A percentile compares a stretch with the other conserved stretches of the same genome.
Evolutionary conservation across 2,888 invertebrate genomes (phyloP).

Genomic region (Scaptomyza reducta): DNA sequence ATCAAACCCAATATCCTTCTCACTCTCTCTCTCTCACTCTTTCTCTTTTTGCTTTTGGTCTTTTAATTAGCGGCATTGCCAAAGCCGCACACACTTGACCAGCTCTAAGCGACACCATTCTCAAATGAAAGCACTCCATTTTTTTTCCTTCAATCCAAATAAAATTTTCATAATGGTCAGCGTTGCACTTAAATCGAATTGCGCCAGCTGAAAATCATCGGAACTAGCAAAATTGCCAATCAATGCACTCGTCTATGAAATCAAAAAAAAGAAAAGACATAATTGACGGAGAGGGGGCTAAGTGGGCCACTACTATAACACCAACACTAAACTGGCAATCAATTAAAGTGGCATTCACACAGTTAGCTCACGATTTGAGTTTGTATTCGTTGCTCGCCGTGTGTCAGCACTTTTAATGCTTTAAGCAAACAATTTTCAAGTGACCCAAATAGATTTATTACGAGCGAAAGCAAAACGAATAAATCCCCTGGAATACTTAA

Average conservation of each 20-base stretch:
- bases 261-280: conserved; percentile 21
- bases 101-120: conserved; percentile 27
- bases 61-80: conserved; percentile 72
- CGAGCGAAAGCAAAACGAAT: background rate
- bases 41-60: conserved; percentile 30
- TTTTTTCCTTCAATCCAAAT: conserved; percentile 14
- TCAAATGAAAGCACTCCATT: conserved; percentile 19
- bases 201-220: conserved; percentile 27
- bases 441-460: background rate
- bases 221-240: conserved; percentile 56
- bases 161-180: conserved; percentile 51
- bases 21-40: background rate
- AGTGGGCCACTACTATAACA: conserved; percentile 1
- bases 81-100: conserved; percentile 36
- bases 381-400: background rate
- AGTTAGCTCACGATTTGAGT: conserved; percentile 9
- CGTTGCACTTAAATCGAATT: conserved; percentile 42
- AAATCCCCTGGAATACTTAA: background rate
- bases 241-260: conserved; percentile 44
- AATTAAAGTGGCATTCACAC: conserved; percentile 41
- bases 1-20: background rate
- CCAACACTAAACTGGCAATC: conserved; percentile 50
- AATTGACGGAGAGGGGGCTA: background rate
- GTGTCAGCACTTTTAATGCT: conserved; percentile 8
- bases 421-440: background rate